Evolutionary conservation across 2,797 vertebrate species (phyloP), one percentile per base, ranked within the genome.

Genomic region (Kryptopterus vitreolus): DNA sequence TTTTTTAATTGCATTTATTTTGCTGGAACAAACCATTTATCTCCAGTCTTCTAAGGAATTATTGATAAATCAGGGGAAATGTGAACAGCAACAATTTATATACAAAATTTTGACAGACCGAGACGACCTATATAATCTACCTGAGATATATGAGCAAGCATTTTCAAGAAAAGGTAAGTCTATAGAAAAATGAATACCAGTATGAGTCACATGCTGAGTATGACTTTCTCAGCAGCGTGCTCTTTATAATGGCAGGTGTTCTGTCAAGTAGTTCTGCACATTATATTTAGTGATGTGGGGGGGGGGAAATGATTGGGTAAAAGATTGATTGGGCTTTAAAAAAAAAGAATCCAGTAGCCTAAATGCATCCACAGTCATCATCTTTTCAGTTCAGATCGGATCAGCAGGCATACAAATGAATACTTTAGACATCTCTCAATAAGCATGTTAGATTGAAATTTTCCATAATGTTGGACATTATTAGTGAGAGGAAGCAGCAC

Each of bases 371-470:
- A 33, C 48, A 71, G 26, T 71, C 31, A 72, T 5, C 3, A 2
- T 16, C 70, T 57, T n/a, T 72, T 72, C 70, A 72, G 12, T 22
- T 22, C 1, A 31, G 53, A 55, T 35, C 52, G 24, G 35, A 59
- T 75, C 55, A 75, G n/a, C 59, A 74, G 57, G 57, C 50, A 55
- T 52, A 38, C 48, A 48, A 77, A 75, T 75, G 72, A 75, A 75
- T 75, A 75, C 55, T 18, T 35, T 12, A 29, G 35, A 46, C 35
- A 29, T 46, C 55, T 29, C 55, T 75, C 55, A 58, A 68, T 62
- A 78, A 48, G 29, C 46, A 50, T 66, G 33, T 20, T 66, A n/a
- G n/a, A 69, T 57, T 58, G 55, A 20, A 52, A 20, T 59, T 26
- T 38, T 61, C 16, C 65, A 16, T 26, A 69, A 76, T 29, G 65